Evolutionary conservation across 2,797 vertebrate genomes (phyloP).

Genomic region (Philypnodon macrostomus): DNA sequence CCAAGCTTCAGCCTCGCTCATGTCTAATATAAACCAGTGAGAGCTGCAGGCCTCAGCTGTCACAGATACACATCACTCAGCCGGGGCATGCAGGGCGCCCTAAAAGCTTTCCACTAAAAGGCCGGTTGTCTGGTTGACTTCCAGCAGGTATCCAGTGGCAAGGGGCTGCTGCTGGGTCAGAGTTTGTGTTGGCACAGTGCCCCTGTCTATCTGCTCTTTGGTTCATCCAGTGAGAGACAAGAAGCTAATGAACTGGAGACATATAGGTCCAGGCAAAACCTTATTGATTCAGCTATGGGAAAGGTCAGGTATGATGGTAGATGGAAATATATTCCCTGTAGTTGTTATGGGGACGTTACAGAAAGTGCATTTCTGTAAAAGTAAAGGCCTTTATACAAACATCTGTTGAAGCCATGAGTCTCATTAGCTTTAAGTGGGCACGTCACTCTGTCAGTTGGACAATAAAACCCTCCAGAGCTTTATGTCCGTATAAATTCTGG

Average conservation of each 20-base stretch:
- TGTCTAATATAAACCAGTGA: constrained; percentile 54
- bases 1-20: constrained; percentile 17
- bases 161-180: constrained; percentile 33
- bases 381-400: neutral
- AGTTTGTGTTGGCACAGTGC: constrained; percentile 60
- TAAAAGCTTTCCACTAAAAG: constrained; percentile 62
- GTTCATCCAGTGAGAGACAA: constrained; percentile 36
- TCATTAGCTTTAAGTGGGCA: constrained; percentile 15
- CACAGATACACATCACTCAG: constrained; percentile 64
- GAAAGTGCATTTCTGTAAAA: constrained; percentile 16
- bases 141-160: constrained; percentile 58
- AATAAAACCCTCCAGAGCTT: constrained; percentile 1
- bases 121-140: constrained; percentile 53
- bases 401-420: neutral
- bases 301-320: constrained; percentile 17
- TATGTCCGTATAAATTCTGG: constrained; percentile 18
- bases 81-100: constrained; percentile 48
- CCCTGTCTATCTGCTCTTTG: constrained; percentile 39
- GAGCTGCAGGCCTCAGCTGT: constrained; percentile 59
- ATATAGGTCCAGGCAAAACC: constrained; percentile 22
- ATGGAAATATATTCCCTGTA: constrained; percentile 25
- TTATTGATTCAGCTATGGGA: constrained; percentile 37
- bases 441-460: constrained; percentile 12
- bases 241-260: constrained; percentile 38
- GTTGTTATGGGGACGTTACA: constrained; percentile 18